These are phyloP conservation scores for Xestia xanthographa DNA, from an alignment of 2,888 invertebrate genomes.

Conservation along the genomic window DNA sequence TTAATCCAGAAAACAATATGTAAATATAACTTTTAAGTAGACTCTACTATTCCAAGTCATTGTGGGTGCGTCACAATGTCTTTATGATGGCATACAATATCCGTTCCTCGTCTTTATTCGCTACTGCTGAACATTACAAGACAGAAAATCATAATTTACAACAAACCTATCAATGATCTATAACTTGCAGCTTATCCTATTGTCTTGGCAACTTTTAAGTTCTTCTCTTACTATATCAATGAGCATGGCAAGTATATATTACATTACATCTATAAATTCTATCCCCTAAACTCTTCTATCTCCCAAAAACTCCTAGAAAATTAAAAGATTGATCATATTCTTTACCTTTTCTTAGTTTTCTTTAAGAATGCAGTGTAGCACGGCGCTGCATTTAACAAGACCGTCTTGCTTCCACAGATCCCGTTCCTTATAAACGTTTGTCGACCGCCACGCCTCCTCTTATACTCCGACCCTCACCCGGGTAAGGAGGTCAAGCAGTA, in stretches of 20 bases:
- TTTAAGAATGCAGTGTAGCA: neutral
- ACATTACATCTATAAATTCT: neutral
- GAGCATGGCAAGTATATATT: neutral
- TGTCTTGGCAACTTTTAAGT: neutral
- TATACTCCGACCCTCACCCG: constrained; percentile 3
- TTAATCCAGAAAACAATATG: neutral
- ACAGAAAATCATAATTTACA: neutral
- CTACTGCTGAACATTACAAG: neutral
- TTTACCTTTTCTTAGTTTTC: neutral
- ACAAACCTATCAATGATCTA: neutral
- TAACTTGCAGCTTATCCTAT: neutral
- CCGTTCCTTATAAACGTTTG: neutral
- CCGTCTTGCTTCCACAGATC: neutral
- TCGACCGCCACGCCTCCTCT: constrained; percentile 34
- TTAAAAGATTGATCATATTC: neutral
- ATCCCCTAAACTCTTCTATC: too few relatives aligned
- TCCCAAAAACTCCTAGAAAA: neutral
- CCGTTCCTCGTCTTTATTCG: neutral
- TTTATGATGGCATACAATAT: neutral
- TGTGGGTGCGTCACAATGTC: neutral
- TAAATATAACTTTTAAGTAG: neutral
- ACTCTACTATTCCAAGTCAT: too few relatives aligned
- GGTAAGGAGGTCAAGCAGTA: constrained; percentile 53
- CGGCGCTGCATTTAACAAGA: neutral
- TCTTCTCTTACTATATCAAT: neutral